Percentiles rank a stretch among this genome's conserved stretches.
These are phyloP conservation scores for Pseudorectes ferrugineus DNA, from an alignment of 2,113 vertebrate genomes.

Conservation along the genomic window DNA sequence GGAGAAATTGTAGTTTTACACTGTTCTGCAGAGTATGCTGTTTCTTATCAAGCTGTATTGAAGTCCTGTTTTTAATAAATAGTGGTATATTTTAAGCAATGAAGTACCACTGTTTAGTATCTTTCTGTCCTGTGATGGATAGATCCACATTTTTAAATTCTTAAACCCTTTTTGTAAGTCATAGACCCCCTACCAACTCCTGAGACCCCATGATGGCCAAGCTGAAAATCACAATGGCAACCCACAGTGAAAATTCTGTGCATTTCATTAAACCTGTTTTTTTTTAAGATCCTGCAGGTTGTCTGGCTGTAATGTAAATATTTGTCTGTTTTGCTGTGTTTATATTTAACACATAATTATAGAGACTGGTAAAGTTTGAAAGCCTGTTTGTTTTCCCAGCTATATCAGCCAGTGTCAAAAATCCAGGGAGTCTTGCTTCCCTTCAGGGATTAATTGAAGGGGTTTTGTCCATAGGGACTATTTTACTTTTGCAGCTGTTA, in stretches of 20 bases:
- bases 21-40: slow-evolving; percentile 22
- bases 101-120: not conserved
- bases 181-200: not conserved
- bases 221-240: not conserved
- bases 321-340: not conserved
- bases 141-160: not conserved
- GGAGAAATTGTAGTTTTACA: slow-evolving; percentile 34
- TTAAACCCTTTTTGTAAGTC: not conserved
- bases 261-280: not conserved
- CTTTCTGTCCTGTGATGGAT: not conserved
- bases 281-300: not conserved
- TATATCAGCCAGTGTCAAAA: not conserved
- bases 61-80: slow-evolving; percentile 37
- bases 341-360: not conserved
- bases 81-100: slow-evolving; percentile 5
- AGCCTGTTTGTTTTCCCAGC: not conserved
- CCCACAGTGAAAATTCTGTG: not conserved
- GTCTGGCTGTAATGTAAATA: not conserved
- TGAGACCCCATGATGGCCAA: not conserved
- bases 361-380: not conserved
- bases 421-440: not conserved
- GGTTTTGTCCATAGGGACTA: not conserved
- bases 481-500: not conserved
- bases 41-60: slow-evolving; percentile 34
- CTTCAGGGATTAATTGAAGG: not conserved